These are phyloP conservation scores for Argyra leucocephala DNA, from an alignment of 2,888 invertebrate genomes.

Conservation along the genomic window DNA sequence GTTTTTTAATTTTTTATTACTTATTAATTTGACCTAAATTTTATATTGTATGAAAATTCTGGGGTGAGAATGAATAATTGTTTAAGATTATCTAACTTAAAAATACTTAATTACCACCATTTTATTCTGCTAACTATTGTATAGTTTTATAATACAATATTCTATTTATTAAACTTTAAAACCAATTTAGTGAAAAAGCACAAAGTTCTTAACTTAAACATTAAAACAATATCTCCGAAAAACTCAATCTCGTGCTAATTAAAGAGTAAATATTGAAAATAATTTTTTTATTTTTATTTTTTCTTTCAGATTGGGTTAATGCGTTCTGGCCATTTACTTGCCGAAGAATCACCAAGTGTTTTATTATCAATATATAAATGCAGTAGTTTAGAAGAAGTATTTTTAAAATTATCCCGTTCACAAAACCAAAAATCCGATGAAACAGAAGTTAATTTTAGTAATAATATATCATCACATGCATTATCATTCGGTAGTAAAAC, in stretches of 20 bases:
- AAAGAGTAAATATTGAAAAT: neutral
- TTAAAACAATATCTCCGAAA: neutral
- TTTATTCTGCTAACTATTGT: too few relatives aligned
- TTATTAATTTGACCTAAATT: too few relatives aligned
- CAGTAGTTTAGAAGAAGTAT: conserved; percentile 80
- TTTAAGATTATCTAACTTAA: too few relatives aligned
- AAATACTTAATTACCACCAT: too few relatives aligned
- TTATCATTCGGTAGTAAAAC: conserved; percentile 72
- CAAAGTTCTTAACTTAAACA: neutral
- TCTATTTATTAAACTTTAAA: too few relatives aligned
- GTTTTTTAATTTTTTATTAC: neutral
- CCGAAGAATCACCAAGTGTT: conserved; percentile 80
- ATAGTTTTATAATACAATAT: too few relatives aligned
- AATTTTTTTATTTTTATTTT: conserved; percentile 25
- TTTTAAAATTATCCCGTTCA: conserved; percentile 76
- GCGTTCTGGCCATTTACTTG: conserved; percentile 81
- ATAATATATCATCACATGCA: conserved; percentile 70
- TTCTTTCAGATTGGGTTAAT: conserved; percentile 79
- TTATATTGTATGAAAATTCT: too few relatives aligned
- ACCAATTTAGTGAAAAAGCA: too few relatives aligned
- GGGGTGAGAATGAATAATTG: too few relatives aligned
- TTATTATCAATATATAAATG: conserved; percentile 76
- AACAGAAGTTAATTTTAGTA: conserved; percentile 46
- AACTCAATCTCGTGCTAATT: neutral
- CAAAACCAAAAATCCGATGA: conserved; percentile 56